Percentiles rank a stretch among this genome's conserved stretches.
phyloP scores from a whole-genome alignment of 2,888 invertebrate genomes.

The Cryptosula pallasiana region DNA sequence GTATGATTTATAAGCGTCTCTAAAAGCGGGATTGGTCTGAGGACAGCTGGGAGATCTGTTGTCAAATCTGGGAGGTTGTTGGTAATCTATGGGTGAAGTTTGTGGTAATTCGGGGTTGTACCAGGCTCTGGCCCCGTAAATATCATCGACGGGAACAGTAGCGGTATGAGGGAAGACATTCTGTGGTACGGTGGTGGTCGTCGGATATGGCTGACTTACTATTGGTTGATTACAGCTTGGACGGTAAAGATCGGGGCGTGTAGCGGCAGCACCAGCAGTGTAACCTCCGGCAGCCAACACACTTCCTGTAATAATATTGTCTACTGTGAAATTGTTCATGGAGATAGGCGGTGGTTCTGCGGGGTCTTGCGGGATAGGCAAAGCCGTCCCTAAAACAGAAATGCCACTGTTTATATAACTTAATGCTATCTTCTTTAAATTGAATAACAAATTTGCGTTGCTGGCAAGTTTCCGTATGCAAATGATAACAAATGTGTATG shows the following conservation, averaged over 20 bases:
- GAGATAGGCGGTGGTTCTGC: conserved; percentile 18
- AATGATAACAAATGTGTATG: no score
- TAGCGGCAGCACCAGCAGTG: conserved; percentile 3
- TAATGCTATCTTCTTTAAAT: no score
- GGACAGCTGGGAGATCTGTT: neutral
- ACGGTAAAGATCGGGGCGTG: conserved; percentile 24
- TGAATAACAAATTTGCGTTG: no score
- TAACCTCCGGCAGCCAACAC: conserved; percentile 12
- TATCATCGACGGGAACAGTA: conserved; percentile 3
- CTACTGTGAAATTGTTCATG: conserved; percentile 18
- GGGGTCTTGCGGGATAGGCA: conserved; percentile 23
- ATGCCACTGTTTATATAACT: no score
- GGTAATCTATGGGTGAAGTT: conserved; percentile 15
- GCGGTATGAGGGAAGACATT: conserved; percentile 9
- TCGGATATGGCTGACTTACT: conserved; percentile 13
- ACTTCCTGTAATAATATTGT: conserved; percentile 24
- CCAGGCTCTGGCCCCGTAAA: conserved; percentile 9
- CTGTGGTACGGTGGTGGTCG: conserved; percentile 4
- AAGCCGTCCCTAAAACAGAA: conserved; percentile 17
- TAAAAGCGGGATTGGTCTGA: neutral
- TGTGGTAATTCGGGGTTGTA: conserved; percentile 8
- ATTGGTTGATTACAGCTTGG: conserved; percentile 19
- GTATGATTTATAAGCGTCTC: conserved; percentile 15
- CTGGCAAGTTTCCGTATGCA: no score
- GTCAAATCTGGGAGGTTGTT: conserved; percentile 7